These are phyloP conservation scores for Telmatochromis sp. DNA, from an alignment of 2,113 vertebrate genomes.

Conservation along the genomic window DNA sequence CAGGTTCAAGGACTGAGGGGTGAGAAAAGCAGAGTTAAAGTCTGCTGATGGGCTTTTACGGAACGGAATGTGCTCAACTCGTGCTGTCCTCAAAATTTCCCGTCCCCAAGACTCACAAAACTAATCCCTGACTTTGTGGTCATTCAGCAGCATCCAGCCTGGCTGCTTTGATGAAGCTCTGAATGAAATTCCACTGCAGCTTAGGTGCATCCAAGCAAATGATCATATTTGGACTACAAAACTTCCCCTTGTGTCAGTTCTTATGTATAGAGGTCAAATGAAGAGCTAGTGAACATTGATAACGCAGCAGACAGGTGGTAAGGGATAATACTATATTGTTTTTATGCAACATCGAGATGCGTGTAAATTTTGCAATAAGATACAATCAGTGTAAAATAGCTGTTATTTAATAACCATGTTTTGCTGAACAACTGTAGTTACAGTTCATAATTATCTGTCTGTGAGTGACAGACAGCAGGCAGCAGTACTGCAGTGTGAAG, in stretches of 20 bases:
- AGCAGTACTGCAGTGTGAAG: slow-evolving; percentile 59
- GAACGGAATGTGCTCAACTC: slow-evolving; percentile 18
- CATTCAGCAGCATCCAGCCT: background rate
- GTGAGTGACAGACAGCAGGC: slow-evolving; percentile 35
- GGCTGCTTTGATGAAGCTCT: slow-evolving; percentile 10
- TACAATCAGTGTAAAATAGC: slow-evolving; percentile 13
- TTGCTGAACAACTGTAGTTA: slow-evolving; percentile 38
- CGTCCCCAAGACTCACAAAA: background rate
- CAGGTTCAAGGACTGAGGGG: background rate
- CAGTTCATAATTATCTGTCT: slow-evolving; percentile 32
- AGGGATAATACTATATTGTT: background rate
- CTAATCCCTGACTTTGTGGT: slow-evolving; percentile 27
- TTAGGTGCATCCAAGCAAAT: slow-evolving; percentile 42
- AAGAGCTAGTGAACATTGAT: background rate
- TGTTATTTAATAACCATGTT: slow-evolving; percentile 65
- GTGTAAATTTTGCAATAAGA: background rate
- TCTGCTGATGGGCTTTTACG: background rate
- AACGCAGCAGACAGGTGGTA: background rate
- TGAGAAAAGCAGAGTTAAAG: background rate
- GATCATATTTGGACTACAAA: background rate
- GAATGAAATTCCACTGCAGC: slow-evolving; percentile 31
- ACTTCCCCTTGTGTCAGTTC: background rate
- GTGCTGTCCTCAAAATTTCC: background rate
- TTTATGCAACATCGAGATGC: background rate
- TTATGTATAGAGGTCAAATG: background rate